Evolutionary conservation across 2,113 vertebrate species (phyloP), one percentile per base, ranked within the genome.

Genomic region (Rana temporaria): DNA sequence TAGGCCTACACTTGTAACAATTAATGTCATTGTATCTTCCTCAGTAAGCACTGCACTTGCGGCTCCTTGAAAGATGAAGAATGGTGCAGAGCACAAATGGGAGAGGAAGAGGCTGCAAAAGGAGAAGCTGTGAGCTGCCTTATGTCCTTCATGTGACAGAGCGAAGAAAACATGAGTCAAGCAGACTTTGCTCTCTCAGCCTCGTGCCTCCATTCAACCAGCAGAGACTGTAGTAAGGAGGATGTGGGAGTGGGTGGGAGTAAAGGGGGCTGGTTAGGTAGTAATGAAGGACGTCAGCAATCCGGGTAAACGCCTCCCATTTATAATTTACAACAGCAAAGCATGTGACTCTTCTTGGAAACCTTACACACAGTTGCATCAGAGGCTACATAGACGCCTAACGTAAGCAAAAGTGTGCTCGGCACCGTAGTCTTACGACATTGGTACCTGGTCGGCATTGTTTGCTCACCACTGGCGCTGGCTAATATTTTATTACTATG

Each of bases 311-410:
- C 63, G 89, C 90, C 90, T 89, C 85, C 82, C 2, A 81, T 85
- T 84, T 88, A 85, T 60, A 87, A 88, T 88, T 88, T 87, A 86
- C 70, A 71, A 59, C 82, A 85, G 86, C 85, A 66, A 74, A 85
- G 88, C 89, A 89, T 89, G 91, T 90, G 92, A 90, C 90, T 78
- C 89, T 71, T 85, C 85, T 89, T 79, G 88, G 87, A 91, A 90
- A 86, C 91, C 86, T 85, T 89, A 86, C 90, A 59, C 42, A 89
- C 92, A 80, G 84, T 92, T 93, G 89, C 91, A 88, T 90, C 91
- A 92, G 91, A 90, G 92, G 90, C 88, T 88, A 88, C 90, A 92
- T 84, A 80, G 84, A 66, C 8, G 30, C 71, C 81, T 85, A 56
- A 38, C 48, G 24, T 12, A 64, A 16, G 70, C 19, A 66, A 52